These are phyloP conservation scores for Brachyopa scutellaris DNA, from an alignment of 2,888 invertebrate genomes.

Conservation along the genomic window DNA sequence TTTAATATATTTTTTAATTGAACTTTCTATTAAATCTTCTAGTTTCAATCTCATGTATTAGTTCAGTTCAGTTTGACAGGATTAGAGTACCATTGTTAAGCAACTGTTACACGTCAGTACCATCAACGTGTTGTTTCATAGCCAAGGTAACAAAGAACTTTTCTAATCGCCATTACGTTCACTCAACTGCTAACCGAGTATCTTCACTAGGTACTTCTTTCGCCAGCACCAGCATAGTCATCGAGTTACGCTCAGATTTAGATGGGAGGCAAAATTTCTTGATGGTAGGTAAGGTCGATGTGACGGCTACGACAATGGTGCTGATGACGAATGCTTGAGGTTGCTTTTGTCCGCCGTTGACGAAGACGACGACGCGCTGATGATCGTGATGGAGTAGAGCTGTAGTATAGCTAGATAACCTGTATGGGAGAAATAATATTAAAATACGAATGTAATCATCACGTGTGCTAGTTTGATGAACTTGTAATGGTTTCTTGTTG, in stretches of 20 bases:
- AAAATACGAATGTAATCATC: slow-evolving; percentile 61
- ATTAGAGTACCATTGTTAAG: slow-evolving; percentile 23
- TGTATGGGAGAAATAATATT: slow-evolving; percentile 23
- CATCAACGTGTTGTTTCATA: neutral
- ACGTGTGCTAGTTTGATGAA: slow-evolving; percentile 72
- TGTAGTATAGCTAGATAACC: slow-evolving; percentile 11
- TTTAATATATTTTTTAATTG: no score
- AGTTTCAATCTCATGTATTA: neutral
- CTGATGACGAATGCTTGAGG: slow-evolving; percentile 50
- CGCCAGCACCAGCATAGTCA: neutral
- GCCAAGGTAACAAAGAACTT: slow-evolving; percentile 35
- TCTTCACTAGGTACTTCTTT: slow-evolving; percentile 11
- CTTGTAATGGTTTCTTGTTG: slow-evolving; percentile 68
- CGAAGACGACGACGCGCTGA: slow-evolving; percentile 15
- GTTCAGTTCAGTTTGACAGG: slow-evolving; percentile 29
- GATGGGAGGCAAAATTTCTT: slow-evolving; percentile 29
- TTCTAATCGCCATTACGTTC: slow-evolving; percentile 21
- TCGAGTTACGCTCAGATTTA: slow-evolving; percentile 5
- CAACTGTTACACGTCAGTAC: no score
- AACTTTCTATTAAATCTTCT: no score
- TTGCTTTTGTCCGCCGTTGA: slow-evolving; percentile 41
- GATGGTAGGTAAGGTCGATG: slow-evolving; percentile 22
- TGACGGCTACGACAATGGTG: slow-evolving; percentile 32
- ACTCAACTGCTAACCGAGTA: neutral
- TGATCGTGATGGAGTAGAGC: slow-evolving; percentile 20